Base-by-base conservation (phyloP, 1,140 invertebrate species). In the Caenorhabditis inopinata region DNA sequence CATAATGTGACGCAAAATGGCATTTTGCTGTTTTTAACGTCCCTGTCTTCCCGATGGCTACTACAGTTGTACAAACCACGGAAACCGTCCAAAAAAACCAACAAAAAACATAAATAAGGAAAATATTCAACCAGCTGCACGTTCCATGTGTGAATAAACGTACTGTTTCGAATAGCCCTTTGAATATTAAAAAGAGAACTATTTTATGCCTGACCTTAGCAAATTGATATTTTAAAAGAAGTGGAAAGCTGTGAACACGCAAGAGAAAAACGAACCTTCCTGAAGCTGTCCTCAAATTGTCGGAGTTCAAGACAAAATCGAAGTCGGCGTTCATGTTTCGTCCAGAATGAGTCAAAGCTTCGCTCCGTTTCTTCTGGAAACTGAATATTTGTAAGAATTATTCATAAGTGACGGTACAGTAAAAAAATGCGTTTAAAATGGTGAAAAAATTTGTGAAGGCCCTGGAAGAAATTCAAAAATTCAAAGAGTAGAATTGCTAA, bases 301-400 rank as follows among this genome's bases (percentile, higher is more conserved):
- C 95, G 91, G 83, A 97, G 91, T 83, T 93, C 92, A 74, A 97
- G 90, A 90, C 94, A 96, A 87, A 96, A 94, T 82, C 93, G 93
- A 84, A 97, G 90, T 88, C 94, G 93, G 53, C 92, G 92, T 85
- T 94, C 94, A 90, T 97, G 95, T 85, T 93, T 92, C 21, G 92
- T 92, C 95, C 95, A 97, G 90, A 96, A 97, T 82, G 93, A 92
- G 87, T 96, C 94, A 90, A 98, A 97, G 74, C 94, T 94, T 84
- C 92, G 92, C 89, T 96, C 94, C 76, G 95, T 97, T 91, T 98
- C 95, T 89, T 96, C 95, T 79, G 68, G 32, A 79, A 78, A 25
- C 12, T 25, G 27, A 29, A 49, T 47, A 47, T 23, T n/a, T n/a
- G n/a, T n/a, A n/a, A n/a, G n/a, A n/a, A n/a, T n/a, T n/a, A n/a